These are phyloP conservation scores for Dilophus febrilis DNA, from an alignment of 2,888 invertebrate genomes.

Conservation along the genomic window DNA sequence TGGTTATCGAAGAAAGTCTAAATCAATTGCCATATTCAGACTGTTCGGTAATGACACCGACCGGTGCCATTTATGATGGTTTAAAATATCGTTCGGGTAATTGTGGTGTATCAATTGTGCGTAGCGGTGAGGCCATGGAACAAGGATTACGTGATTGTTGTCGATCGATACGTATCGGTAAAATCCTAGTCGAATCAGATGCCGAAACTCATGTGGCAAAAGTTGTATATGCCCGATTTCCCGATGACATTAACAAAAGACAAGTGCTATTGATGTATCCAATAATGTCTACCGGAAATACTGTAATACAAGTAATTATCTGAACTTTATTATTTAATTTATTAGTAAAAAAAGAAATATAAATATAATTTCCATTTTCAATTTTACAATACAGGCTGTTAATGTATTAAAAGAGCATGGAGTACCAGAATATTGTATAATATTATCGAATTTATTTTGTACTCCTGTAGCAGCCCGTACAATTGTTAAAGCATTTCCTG, in stretches of 20 bases:
- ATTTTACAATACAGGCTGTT: conserved; percentile 48
- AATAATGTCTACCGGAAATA: conserved; percentile 97
- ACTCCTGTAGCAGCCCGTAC: conserved; percentile 81
- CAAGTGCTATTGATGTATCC: conserved; percentile 94
- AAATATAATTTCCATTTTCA: neutral
- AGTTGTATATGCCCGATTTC: conserved; percentile 95
- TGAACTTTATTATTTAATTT: neutral
- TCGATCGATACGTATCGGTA: conserved; percentile 93
- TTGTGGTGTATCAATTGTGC: conserved; percentile 94
- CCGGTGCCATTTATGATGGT: conserved; percentile 71
- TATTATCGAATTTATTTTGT: conserved; percentile 93
- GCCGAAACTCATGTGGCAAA: conserved; percentile 90
- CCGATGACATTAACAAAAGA: conserved; percentile 80
- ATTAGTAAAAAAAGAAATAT: neutral
- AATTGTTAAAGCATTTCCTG: conserved; percentile 66
- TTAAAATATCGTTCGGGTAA: conserved; percentile 92
- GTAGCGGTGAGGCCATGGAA: conserved; percentile 93
- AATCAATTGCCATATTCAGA: conserved; percentile 91
- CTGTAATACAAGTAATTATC: conserved; percentile 52
- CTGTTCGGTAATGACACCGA: conserved; percentile 83
- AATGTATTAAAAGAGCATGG: conserved; percentile 87
- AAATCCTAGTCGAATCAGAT: conserved; percentile 93
- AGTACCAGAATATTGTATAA: conserved; percentile 85
- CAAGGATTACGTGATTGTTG: conserved; percentile 92
- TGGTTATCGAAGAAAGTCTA: conserved; percentile 95